These are phyloP conservation scores for Alaudala cheleensis DNA, from an alignment of 2,113 vertebrate genomes.

Conservation along the genomic window DNA sequence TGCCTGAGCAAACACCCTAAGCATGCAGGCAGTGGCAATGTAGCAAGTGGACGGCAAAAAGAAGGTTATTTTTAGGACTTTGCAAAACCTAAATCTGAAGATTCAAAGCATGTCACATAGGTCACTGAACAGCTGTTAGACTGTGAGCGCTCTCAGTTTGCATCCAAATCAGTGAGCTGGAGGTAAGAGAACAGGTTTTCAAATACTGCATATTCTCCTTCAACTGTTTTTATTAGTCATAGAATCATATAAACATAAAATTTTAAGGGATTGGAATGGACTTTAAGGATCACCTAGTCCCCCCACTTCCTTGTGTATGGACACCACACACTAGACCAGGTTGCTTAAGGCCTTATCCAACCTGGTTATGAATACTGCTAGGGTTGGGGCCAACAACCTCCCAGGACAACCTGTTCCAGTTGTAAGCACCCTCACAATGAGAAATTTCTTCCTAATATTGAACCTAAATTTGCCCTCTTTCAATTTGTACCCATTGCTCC, in stretches of 20 bases:
- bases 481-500: neutral
- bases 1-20: neutral
- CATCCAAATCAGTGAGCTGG: slow-evolving; percentile 6
- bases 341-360: neutral
- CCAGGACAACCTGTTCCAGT: neutral
- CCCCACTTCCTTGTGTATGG: rapidly evolving
- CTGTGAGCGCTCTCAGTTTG: neutral
- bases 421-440: neutral
- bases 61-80: slow-evolving; percentile 30
- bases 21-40: neutral
- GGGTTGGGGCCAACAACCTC: neutral
- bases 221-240: neutral
- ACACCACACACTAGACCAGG: neutral
- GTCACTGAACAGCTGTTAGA: slow-evolving; percentile 44
- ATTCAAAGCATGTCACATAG: neutral
- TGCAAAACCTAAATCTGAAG: neutral
- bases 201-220: neutral
- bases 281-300: neutral
- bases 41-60: neutral
- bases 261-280: neutral
- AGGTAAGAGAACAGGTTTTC: slow-evolving; percentile 15
- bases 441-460: neutral
- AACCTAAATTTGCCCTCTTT: neutral
- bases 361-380: neutral
- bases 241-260: neutral